Evolutionary conservation across 2,797 vertebrate species (phyloP), one percentile per base, ranked within the genome.

Genomic region (Galagoides demidoff): DNA sequence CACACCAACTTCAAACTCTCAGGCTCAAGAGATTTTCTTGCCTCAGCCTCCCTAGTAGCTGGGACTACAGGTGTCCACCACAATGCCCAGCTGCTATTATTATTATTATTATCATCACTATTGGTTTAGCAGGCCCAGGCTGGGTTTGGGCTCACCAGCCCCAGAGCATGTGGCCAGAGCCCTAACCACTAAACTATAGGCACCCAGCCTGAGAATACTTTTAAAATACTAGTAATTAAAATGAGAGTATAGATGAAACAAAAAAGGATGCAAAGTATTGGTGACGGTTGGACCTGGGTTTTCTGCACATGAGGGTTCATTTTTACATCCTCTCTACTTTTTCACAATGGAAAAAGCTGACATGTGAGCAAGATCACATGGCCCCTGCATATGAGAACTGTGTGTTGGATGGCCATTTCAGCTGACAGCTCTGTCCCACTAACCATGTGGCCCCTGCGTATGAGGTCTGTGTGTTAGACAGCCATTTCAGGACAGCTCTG

Each of bases 171-270:
- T 49, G 49, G 49, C 49, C 49, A 49, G 49, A 49, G 49, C 49
- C 49, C 49, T 14, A 49, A 14, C 3, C 49, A 49, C 49, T 49
- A 13, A 49, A 13, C 13, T 49, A 14, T 13, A 16, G 49, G 49
- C 14, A 49, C 49, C 49, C 49, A 49, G 49, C 49, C 49, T 49
- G 49, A 4, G 27, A 63, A 63, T 79, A 49, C 3, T 84, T 93
- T 90, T 86, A n/a, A 89, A 94, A 83, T 92, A 78, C 45, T 85
- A 94, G 39, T 29, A 78, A 74, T 52, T 71, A 43, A 66, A 89
- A 89, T 73, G 49, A 25, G n/a, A 76, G 1, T 78, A 55, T 66
- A 73, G 5, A 45, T 92, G 25, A 95, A 93, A 77, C 45, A 11
- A 79, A 39, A 77, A 74, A 55, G 71, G 39, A 78, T 19, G 19